Base-by-base conservation (phyloP, 1,140 invertebrate species). In the Panulirus ornatus region DNA sequence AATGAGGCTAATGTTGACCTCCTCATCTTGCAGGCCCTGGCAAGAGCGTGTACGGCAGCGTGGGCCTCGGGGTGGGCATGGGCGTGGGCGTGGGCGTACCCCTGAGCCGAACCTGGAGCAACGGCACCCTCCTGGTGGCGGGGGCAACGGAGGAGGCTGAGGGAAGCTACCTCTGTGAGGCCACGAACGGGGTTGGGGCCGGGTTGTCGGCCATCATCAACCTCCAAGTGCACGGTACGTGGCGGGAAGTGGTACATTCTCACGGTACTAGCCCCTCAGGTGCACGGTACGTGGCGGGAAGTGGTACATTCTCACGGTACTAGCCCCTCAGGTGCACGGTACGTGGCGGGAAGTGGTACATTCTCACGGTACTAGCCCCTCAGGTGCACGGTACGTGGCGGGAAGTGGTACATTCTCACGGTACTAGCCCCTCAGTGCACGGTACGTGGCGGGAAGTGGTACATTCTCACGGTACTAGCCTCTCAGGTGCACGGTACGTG, bases 141-240 rank as follows among this genome's bases (percentile, higher is more conserved):
- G 63, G 78, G 2, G 86, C 79, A 22, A 88, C 86, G 5, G 86
- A 88, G 42, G 86, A 82, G 11, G 76, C 86, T 0, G 86, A 88
- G 54, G 86, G 86, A 3, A 73, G 63, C 30, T 88, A 88, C 86
- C 58, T 88, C 2, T 88, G 86, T 8, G 86, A 88, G 66, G 86
- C 66, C 0, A 51, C n/a, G 14, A 88, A 88, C 11, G 86, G 86
- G 0, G 86, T 88, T 1, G 86, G 86, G 0, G 70, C 86, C 3
- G 86, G 86, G 0, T 63, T 88, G 40, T 88, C 86, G 9, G 54
- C 78, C 8, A 82, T 88, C 58, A 71, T 88, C 63, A 88, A 71
- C 40, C 76, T 88, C 16, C 86, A 88, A 6, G 86, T 88, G 19
- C 86, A 88, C 27, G 86, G 86, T 88, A 30, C 82, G 86, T 88